Base-by-base conservation (phyloP, 1,140 invertebrate species). In the Diachasma alloeum region DNA sequence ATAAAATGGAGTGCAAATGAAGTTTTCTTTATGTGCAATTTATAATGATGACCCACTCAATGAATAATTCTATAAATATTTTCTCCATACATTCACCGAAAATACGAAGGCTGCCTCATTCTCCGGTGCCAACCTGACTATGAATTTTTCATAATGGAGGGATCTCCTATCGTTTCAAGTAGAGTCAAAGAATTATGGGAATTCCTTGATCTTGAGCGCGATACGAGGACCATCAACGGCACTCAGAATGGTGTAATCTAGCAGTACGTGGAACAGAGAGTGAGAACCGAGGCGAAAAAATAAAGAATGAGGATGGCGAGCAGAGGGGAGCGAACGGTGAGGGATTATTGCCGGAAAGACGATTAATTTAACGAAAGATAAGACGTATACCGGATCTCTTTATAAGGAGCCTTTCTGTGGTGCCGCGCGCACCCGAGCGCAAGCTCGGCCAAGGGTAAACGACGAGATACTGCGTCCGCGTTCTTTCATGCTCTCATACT, bases 331-430 rank as follows among this genome's bases (percentile, higher is more conserved):
- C 17, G 15, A 63, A 68, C 46, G 71, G 19, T 78, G 74, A 73
- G 67, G 74, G 66, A 76, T 76, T 77, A 79, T 77, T 77, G 72
- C 72, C 73, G 75, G 78, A 77, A 77, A 72, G 78, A 75, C 78
- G 75, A 79, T 79, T 79, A 79, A 79, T 79, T 79, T 75, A 56
- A 39, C 73, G n/a, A 22, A 44, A 71, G 78, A 79, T 79, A 76
- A 79, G 78, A 76, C 37, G 59, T n/a, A 75, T 26, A 67, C 42
- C 74, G 66, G 68, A 26, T 66, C 19, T 74, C 56, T 66, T 74
- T 76, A 66, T 71, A 72, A 53, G 69, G 19, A 9, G n/a, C 36
- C n/a, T 37, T 19, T 37, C 66, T 74, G 42, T 63, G 31, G 31
- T 31, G 6, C 31, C 31, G 31, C 31, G 31, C 31, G 31, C 31